These are phyloP conservation scores for Sphaeramia orbicularis DNA, from an alignment of 2,797 vertebrate species.

Conservation along the genomic window DNA sequence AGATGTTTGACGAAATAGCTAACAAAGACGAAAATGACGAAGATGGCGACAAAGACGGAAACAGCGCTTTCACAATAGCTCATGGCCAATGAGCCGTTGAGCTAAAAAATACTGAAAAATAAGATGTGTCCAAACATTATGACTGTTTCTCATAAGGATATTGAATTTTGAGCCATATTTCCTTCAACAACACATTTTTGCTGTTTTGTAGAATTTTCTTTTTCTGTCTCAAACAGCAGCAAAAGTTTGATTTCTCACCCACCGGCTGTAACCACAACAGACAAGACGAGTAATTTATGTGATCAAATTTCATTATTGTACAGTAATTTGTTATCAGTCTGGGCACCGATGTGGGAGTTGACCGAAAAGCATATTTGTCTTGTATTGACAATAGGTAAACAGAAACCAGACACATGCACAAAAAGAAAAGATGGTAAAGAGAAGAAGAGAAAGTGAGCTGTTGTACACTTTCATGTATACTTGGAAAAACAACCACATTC, in stretches of 20 bases:
- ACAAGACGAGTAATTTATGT: slow-evolving; percentile 12
- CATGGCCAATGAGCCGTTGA: no score
- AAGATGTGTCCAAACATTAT: no score
- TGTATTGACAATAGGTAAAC: background rate
- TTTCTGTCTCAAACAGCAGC: background rate
- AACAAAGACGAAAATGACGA: no score
- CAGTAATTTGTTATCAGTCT: slow-evolving; percentile 22
- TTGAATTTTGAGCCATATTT: no score
- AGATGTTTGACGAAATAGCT: no score
- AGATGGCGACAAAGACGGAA: no score
- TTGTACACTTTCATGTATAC: slow-evolving; percentile 20
- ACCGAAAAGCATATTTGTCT: slow-evolving; percentile 33
- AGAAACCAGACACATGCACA: background rate
- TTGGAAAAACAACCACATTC: slow-evolving; percentile 31
- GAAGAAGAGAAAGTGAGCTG: slow-evolving; percentile 16
- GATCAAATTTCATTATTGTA: slow-evolving; percentile 31
- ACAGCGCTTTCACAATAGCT: no score
- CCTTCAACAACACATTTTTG: no score
- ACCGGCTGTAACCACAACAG: slow-evolving; percentile 3
- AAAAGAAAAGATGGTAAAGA: background rate
- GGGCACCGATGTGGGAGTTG: slow-evolving; percentile 25
- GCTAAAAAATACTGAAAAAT: no score
- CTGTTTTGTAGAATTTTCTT: background rate
- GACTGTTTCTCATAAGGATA: no score
- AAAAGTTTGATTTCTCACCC: background rate